phyloP scores from a whole-genome alignment of 2,797 vertebrate genomes.

The Sebastes trivittatus region DNA sequence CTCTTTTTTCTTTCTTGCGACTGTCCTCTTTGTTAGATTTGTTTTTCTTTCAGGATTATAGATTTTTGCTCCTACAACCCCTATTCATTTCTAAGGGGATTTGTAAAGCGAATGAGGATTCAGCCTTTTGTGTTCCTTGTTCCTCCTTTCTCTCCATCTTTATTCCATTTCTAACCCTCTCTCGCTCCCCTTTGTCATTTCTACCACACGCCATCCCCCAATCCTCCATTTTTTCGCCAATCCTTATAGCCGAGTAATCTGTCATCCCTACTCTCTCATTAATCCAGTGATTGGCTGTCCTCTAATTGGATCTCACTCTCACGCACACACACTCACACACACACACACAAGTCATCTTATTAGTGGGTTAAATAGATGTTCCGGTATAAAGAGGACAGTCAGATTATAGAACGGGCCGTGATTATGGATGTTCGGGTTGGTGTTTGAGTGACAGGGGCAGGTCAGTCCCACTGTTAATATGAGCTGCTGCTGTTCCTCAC shows the following conservation, averaged over 20 bases:
- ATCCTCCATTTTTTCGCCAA: neutral
- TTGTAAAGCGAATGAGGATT: constrained; percentile 58
- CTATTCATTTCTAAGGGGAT: constrained; percentile 51
- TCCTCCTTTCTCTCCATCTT: constrained; percentile 28
- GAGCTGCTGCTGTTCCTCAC: constrained; percentile 6
- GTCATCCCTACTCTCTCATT: constrained; percentile 79
- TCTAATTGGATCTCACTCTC: constrained; percentile 83
- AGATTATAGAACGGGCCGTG: constrained; percentile 48
- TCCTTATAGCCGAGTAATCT: constrained; percentile 40
- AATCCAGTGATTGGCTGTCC: constrained; percentile 81
- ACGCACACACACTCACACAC: neutral
- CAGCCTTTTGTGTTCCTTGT: constrained; percentile 37
- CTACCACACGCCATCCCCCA: constrained; percentile 8
- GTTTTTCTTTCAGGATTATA: constrained; percentile 55
- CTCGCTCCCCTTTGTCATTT: constrained; percentile 36
- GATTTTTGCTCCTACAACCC: constrained; percentile 31
- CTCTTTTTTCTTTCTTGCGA: neutral
- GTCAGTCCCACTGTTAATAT: constrained; percentile 45
- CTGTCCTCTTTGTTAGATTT: constrained; percentile 46
- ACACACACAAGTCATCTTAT: constrained; percentile 77
- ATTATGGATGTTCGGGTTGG: constrained; percentile 61
- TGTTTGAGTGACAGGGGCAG: constrained; percentile 54
- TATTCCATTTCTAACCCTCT: constrained; percentile 32
- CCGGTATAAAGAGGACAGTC: constrained; percentile 49
- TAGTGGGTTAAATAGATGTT: constrained; percentile 84